Evolutionary conservation across 2,797 vertebrate genomes (phyloP).

Genomic region (Microchirus variegatus): DNA sequence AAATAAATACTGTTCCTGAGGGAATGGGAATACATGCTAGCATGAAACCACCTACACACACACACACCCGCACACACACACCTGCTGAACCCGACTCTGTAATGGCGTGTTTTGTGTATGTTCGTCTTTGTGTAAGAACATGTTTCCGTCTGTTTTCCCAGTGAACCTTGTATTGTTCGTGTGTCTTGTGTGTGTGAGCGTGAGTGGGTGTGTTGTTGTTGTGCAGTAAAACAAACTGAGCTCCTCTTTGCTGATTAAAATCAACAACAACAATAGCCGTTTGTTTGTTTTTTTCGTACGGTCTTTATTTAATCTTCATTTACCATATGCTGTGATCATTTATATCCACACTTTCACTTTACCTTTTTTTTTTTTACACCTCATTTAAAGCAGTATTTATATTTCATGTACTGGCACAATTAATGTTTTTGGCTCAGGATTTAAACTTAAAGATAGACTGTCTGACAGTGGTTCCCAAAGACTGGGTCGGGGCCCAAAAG

Average conservation of each 20-base stretch:
- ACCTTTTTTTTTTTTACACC: no score
- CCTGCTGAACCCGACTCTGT: constrained; percentile 18
- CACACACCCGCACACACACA: constrained; percentile 11
- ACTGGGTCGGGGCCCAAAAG: no score
- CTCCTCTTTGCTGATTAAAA: constrained; percentile 30
- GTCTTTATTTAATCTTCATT: not conserved
- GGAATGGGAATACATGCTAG: constrained; percentile 10
- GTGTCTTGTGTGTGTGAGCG: constrained; percentile 7
- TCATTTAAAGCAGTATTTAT: constrained; percentile 6
- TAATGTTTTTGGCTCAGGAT: not conserved
- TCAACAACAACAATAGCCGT: not conserved
- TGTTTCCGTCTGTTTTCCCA: constrained; percentile 23
- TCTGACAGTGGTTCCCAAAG: no score
- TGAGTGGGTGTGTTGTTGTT: constrained; percentile 31
- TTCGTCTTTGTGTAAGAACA: constrained; percentile 19
- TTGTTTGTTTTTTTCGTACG: not conserved
- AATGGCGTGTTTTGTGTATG: constrained; percentile 1
- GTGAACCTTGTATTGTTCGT: constrained; percentile 9
- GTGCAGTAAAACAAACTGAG: constrained; percentile 41
- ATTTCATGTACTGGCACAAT: not conserved
- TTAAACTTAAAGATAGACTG: not conserved
- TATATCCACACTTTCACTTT: constrained; percentile 19
- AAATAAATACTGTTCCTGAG: no score
- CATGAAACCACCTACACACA: constrained; percentile 15
- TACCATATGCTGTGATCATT: constrained; percentile 7